These are phyloP conservation scores for Pagetopsis macropterus DNA, from an alignment of 2,797 vertebrate species.

Conservation along the genomic window DNA sequence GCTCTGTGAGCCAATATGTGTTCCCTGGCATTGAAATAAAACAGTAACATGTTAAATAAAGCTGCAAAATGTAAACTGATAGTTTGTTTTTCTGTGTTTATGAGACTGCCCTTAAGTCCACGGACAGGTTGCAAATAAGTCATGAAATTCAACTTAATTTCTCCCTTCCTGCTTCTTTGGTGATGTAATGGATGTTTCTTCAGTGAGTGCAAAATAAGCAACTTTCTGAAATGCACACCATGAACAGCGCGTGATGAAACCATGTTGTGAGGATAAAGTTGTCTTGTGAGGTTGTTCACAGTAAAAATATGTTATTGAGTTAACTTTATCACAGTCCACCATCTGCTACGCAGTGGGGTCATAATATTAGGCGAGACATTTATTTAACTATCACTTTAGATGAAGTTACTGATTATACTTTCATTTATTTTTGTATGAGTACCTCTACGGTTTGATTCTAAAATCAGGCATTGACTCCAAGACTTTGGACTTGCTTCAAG, in stretches of 20 bases:
- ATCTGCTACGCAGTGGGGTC: background rate
- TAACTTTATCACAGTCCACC: constrained; percentile 19
- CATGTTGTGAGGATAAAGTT: constrained; percentile 58
- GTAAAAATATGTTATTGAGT: constrained; percentile 36
- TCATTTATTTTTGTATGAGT: background rate
- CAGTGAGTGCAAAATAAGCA: constrained; percentile 36
- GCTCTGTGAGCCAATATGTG: constrained; percentile 28
- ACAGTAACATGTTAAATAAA: constrained; percentile 5
- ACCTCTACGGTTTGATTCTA: background rate
- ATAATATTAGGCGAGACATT: constrained; percentile 10
- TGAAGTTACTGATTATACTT: constrained; percentile 1
- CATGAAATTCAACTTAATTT: constrained; percentile 38
- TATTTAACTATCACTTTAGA: background rate
- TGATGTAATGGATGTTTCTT: constrained; percentile 42
- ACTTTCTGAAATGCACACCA: constrained; percentile 43
- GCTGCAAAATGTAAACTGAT: background rate
- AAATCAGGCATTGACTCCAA: background rate
- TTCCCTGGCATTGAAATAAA: constrained; percentile 22
- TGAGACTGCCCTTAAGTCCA: constrained; percentile 10
- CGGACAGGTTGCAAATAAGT: constrained; percentile 10
- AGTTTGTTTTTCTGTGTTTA: background rate
- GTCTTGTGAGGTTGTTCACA: constrained; percentile 51
- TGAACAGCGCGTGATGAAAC: constrained; percentile 63
- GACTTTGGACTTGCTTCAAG: constrained; percentile 5
- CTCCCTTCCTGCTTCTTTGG: constrained; percentile 28